Evolutionary conservation across 1,140 invertebrate species (phyloP), one percentile per base, ranked within the genome.

Genomic region (Thaumetopoea pityocampa): DNA sequence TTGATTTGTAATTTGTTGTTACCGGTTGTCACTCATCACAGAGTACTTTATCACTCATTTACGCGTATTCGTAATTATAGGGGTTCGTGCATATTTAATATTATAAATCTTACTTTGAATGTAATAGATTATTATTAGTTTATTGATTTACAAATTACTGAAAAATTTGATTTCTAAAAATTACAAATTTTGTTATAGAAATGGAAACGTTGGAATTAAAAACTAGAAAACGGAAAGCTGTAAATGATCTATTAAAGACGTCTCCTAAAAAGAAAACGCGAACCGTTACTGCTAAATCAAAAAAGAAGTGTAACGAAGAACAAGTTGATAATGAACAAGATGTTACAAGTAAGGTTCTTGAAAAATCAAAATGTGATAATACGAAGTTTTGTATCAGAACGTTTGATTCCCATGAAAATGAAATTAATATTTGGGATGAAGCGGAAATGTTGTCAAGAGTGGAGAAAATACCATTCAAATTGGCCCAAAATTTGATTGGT

Each of bases 401-500:
- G 9, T 14, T 11, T 36, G 36, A 49, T 18, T 15, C 12, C 12
- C 33, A 48, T 19, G 10, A 52, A 24, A 24, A 53, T 32, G 35
- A 45, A 27, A 42, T 34, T 30, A 45, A 52, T 47, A 28, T 66
- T 3, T 82, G 66, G 70, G 51, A 80, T 62, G 67, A 80, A 24
- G 58, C 67, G 12, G 59, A 70, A 26, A 61, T 85, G 51, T 49
- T 86, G n/a, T 63, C 81, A 0, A 48, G 61, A 35, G 49, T 65
- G 32, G 73, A 67, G 47, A 73, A 66, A 33, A 57, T 85, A 2
- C 47, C 74, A 2, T 27, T 48, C 4, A 14, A 48, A 7, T 40
- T 86, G 14, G 70, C 83, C 3, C 34, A 67, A 36, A 82, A 72
- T 28, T 82, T 86, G 55, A 65, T 85, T 32, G 28, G 34, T n/a